phyloP scores from a whole-genome alignment of 2,888 invertebrate genomes.

The Adelphocoris suturalis region DNA sequence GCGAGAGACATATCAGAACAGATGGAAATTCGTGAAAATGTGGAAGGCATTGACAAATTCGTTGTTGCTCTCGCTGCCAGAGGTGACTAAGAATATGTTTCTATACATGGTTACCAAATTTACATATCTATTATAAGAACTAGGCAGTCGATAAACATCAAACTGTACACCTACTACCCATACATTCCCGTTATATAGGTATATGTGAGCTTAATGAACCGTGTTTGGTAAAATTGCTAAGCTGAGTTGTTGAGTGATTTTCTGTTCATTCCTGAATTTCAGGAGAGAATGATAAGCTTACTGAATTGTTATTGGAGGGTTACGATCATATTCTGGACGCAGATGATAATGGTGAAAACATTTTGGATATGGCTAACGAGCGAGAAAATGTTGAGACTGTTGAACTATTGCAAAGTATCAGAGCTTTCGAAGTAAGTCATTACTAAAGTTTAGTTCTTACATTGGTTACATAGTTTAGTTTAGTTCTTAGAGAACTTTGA shows the following conservation, averaged over 20 bases:
- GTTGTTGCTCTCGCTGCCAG: constrained; percentile 88
- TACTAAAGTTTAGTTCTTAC: too few species aligned
- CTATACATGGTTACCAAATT: background rate
- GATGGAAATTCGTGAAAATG: constrained; percentile 88
- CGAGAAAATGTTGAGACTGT: constrained; percentile 85
- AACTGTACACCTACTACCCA: background rate
- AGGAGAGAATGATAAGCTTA: constrained; percentile 84
- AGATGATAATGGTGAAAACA: constrained; percentile 84
- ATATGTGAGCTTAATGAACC: too few species aligned
- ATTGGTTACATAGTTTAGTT: too few species aligned
- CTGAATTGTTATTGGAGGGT: constrained; percentile 87
- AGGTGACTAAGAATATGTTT: constrained; percentile 80
- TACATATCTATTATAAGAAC: background rate
- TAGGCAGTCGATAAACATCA: background rate
- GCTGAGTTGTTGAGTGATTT: too few species aligned
- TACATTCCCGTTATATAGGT: too few species aligned
- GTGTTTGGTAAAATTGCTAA: too few species aligned
- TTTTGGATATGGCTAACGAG: constrained; percentile 85
- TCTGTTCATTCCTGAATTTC: too few species aligned
- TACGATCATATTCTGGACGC: constrained; percentile 93
- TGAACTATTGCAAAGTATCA: constrained; percentile 85
- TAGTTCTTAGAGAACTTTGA: too few species aligned
- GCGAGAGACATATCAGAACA: constrained; percentile 91
- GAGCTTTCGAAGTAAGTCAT: constrained; percentile 85
- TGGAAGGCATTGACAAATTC: constrained; percentile 89